Evolutionary conservation across 2,888 invertebrate species (phyloP).

Genomic region (Carcina quercana): DNA sequence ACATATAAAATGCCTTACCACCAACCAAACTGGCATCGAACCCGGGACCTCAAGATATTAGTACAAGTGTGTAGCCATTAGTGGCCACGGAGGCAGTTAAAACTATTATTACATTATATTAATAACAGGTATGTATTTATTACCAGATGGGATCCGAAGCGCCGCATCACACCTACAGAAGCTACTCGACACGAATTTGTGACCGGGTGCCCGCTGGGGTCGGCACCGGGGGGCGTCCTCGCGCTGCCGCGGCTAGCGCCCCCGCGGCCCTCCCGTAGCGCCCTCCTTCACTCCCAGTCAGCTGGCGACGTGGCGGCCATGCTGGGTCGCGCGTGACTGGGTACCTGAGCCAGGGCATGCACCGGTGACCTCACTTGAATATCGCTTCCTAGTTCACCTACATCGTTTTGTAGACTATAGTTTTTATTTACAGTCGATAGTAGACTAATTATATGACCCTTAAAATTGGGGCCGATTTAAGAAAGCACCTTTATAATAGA

Average conservation of each 20-base stretch:
- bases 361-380: conserved; percentile 31
- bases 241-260: conserved; percentile 54
- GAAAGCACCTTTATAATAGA: too few species aligned
- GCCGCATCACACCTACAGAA: conserved; percentile 93
- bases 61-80: too few species aligned
- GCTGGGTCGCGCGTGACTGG: conserved; percentile 77
- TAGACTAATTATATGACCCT: neutral
- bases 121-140: too few species aligned
- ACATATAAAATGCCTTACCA: too few species aligned
- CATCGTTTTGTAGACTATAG: neutral
- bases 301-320: conserved; percentile 79
- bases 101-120: too few species aligned
- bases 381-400: neutral
- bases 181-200: conserved; percentile 92
- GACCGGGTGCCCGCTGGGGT: conserved; percentile 61
- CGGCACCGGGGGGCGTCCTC: conserved; percentile 63
- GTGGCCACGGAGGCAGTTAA: too few species aligned
- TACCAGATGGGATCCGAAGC: conserved; percentile 92
- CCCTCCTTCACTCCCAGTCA: conserved; percentile 77
- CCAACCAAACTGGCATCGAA: too few species aligned
- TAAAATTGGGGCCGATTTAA: neutral
- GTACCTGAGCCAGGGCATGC: conserved; percentile 36
- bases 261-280: conserved; percentile 43
- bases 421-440: neutral
- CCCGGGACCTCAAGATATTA: too few species aligned